Evolutionary conservation across 2,113 vertebrate species (phyloP).

Genomic region (Engystomops pustulosus): DNA sequence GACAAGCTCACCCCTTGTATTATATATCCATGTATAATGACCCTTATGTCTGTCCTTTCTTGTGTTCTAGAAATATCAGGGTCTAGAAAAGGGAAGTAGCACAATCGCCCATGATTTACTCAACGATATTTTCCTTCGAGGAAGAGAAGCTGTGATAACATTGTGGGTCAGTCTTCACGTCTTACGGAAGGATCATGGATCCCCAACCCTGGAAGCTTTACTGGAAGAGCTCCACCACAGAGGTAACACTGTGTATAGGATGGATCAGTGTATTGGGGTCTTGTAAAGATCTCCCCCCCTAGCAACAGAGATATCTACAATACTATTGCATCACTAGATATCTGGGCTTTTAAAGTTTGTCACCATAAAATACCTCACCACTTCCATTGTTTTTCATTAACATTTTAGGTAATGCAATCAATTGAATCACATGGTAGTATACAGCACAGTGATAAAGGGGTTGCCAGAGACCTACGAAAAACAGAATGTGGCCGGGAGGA

Average conservation of each 20-base stretch:
- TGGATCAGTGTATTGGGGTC: too few relatives aligned
- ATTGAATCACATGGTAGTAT: too few relatives aligned
- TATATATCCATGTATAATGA: background rate
- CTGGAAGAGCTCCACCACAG: background rate
- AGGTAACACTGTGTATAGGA: background rate
- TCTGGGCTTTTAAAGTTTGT: too few relatives aligned
- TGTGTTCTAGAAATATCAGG: constrained; percentile 4
- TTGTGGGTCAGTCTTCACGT: background rate
- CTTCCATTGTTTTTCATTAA: too few relatives aligned
- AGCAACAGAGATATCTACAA: too few relatives aligned
- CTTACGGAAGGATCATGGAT: background rate
- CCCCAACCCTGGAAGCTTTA: background rate
- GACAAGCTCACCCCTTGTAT: background rate
- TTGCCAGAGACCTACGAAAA: too few relatives aligned
- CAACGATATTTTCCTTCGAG: background rate
- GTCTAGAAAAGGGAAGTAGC: background rate
- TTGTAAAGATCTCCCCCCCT: too few relatives aligned
- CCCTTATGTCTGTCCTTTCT: background rate
- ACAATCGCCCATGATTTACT: background rate
- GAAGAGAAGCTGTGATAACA: background rate
- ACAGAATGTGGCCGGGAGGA: too few relatives aligned
- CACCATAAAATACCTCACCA: too few relatives aligned
- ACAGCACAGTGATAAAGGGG: too few relatives aligned
- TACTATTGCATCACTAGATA: too few relatives aligned
- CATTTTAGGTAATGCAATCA: too few relatives aligned